Evolutionary conservation across 1,140 invertebrate species (phyloP).

Genomic region (Drosophila repletoides): DNA sequence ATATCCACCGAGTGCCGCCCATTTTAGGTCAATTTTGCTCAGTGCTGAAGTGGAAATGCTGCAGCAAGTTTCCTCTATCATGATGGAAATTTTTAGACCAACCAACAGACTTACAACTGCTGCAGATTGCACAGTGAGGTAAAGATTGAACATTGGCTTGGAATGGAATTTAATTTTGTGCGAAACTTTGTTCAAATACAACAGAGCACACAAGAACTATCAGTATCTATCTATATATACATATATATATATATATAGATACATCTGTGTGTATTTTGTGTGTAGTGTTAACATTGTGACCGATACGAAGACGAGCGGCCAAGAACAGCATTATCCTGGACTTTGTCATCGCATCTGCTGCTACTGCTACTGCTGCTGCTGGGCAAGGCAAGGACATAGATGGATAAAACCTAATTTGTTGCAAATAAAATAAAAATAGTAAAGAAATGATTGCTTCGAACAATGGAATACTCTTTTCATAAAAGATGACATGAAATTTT

Average conservation of each 20-base stretch:
- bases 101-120: slow-evolving; percentile 14
- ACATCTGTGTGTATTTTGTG: slow-evolving; percentile 1
- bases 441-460: background rate
- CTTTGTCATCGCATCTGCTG: slow-evolving; percentile 20
- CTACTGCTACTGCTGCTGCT: too few relatives aligned
- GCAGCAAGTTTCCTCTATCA: background rate
- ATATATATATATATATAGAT: background rate
- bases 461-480: background rate
- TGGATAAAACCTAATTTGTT: slow-evolving; percentile 66
- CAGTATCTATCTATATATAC: background rate
- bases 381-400: slow-evolving; percentile 9
- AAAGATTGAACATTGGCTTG: slow-evolving; percentile 16
- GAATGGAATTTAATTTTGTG: slow-evolving; percentile 70
- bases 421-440: slow-evolving; percentile 65
- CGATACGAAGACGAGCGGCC: slow-evolving; percentile 15
- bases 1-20: background rate
- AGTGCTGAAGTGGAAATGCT: slow-evolving; percentile 7
- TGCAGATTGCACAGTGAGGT: slow-evolving; percentile 20
- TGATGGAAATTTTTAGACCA: slow-evolving; percentile 12
- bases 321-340: slow-evolving; percentile 13
- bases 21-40: slow-evolving; percentile 26
- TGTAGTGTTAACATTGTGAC: slow-evolving; percentile 26
- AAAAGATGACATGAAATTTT: background rate
- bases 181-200: slow-evolving; percentile 44
- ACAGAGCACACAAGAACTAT: background rate